Base-by-base conservation (phyloP, 2,113 vertebrate genomes). In the Lepus americanus region DNA sequence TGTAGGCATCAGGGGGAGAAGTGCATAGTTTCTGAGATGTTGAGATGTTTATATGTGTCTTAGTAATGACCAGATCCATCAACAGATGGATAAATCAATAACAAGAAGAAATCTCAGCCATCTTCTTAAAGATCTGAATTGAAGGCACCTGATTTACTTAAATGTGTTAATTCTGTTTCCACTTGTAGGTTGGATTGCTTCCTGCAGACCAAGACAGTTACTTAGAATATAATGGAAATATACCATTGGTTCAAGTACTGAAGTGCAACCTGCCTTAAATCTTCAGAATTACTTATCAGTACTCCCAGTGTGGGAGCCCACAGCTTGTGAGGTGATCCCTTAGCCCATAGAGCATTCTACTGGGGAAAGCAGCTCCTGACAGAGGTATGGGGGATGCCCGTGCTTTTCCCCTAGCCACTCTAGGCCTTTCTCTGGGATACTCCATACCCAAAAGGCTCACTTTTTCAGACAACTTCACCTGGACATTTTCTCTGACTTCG, bases 1-100 rank as follows among this genome's bases (percentile, higher is more conserved):
- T 79, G 8, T 66, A n/a, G 55, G 76, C 53, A 89, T 83, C 51
- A n/a, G 44, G n/a, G 29, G 74, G 84, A 93, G 61, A 63, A 77
- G 16, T 25, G 31, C 49, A 8, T 36, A 27, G 51, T 79, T 84
- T 88, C 79, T 69, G 66, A 36, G 73, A 79, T 51, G 12, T 5
- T 66, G 74, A 36, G 73, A 79, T 51, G 12, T 5, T 66, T 74
- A 95, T 72, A 79, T 93, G 84, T 94, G 82, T 79, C 77, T 96
- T 9, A 16, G 89, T 92, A 87, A 93, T 64, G 95, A 96, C 94
- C 85, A 39, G 80, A 89, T 51, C 59, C 67, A 82, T 78, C 23
- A 73, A 61, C 20, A 51, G 93, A 93, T 12, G 91, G 72, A 93
- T 95, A 87, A 91, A 87, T 96, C 93, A 81, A 95, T 96, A 76